Conservation (phyloP, 2,888 invertebrate genomes). For the Molorchus minor region DNA sequence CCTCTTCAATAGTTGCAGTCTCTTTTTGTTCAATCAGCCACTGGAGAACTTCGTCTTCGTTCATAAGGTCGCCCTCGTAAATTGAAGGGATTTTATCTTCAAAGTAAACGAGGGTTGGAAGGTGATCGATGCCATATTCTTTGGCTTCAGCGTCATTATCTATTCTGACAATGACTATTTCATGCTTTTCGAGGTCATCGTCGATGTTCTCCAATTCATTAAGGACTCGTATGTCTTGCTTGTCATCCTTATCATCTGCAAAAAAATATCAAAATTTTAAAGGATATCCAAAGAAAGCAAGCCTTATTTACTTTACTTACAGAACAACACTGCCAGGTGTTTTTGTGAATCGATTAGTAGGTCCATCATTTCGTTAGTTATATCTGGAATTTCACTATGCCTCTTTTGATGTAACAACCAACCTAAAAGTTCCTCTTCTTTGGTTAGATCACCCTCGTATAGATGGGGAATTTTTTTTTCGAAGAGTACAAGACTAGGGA, state of each 20-base stretch:
- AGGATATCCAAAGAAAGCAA: not conserved
- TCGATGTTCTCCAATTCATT: slow-evolving; percentile 93
- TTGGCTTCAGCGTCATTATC: slow-evolving; percentile 91
- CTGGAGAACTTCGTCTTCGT: slow-evolving; percentile 90
- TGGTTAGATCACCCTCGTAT: slow-evolving; percentile 78
- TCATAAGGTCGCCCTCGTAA: slow-evolving; percentile 90
- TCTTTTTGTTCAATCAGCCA: slow-evolving; percentile 90
- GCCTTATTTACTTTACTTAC: slow-evolving; percentile 73
- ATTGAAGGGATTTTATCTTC: slow-evolving; percentile 91
- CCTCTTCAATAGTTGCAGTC: slow-evolving; percentile 92
- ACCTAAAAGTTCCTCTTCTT: slow-evolving; percentile 88
- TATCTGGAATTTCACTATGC: slow-evolving; percentile 90
- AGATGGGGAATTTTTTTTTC: slow-evolving; percentile 71
- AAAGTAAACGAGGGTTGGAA: slow-evolving; percentile 87
- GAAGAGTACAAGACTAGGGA: slow-evolving; percentile 84
- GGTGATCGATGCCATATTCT: slow-evolving; percentile 88
- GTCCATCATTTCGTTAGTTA: slow-evolving; percentile 94
- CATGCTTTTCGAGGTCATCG: slow-evolving; percentile 88
- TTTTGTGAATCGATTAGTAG: slow-evolving; percentile 82
- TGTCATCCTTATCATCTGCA: slow-evolving; percentile 87
- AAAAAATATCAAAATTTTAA: slow-evolving; percentile 9
- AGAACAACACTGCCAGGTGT: slow-evolving; percentile 89
- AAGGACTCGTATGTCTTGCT: slow-evolving; percentile 85
- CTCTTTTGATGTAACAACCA: slow-evolving; percentile 92
- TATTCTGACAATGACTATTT: slow-evolving; percentile 89